Evolutionary conservation across 2,888 invertebrate genomes (phyloP).

Genomic region (Phaedon cochleariae): DNA sequence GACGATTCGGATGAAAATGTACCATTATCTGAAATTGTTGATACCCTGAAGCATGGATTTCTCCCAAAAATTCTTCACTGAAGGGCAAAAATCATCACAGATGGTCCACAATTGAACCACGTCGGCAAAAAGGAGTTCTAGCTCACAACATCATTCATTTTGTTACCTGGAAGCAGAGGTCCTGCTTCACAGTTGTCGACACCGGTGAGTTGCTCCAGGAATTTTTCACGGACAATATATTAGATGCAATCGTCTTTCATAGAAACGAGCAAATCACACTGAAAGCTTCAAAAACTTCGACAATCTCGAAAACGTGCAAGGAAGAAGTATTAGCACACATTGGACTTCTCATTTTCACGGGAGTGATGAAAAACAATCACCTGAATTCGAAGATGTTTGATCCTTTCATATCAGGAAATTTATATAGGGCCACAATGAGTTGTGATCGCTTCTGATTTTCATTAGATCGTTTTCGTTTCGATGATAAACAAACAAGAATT

Average conservation of each 20-base stretch:
- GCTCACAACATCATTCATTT: slow-evolving; percentile 16
- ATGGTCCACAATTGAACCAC: background rate
- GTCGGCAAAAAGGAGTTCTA: slow-evolving; percentile 4
- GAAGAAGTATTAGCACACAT: no score
- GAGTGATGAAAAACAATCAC: no score
- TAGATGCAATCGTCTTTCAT: slow-evolving; percentile 8
- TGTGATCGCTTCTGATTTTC: no score
- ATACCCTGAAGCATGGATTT: slow-evolving; percentile 1
- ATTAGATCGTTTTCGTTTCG: no score
- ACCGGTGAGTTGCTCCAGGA: slow-evolving; percentile 14
- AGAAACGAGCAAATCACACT: no score
- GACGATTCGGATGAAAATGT: background rate
- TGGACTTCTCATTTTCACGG: no score
- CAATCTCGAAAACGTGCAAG: no score
- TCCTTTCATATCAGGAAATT: no score
- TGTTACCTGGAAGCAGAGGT: slow-evolving; percentile 14
- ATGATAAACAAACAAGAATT: no score
- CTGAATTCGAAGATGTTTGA: no score
- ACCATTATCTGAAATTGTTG: slow-evolving; percentile 2
- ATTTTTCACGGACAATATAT: slow-evolving; percentile 8
- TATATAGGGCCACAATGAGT: no score
- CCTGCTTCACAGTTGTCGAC: slow-evolving; percentile 17
- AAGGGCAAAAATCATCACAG: slow-evolving; percentile 6
- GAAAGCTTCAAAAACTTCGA: no score
- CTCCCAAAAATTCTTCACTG: background rate